Evolutionary conservation across 2,113 vertebrate species (phyloP), one percentile per base, ranked within the genome.

Genomic region (Euleptes europaea): DNA sequence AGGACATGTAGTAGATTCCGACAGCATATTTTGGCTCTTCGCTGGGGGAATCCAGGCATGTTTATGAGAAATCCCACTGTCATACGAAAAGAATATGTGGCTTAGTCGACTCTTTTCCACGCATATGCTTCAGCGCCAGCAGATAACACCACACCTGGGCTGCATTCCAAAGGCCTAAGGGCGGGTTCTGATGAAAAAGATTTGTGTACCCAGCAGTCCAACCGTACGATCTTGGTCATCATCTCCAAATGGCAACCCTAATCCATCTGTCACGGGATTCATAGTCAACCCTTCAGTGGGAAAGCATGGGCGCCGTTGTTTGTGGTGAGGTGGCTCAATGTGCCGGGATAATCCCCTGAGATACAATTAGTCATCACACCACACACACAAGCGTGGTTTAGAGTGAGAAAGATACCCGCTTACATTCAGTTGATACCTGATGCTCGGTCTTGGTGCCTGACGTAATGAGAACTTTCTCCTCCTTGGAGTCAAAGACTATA

Each of bases 1-100:
- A 65, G 93, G 94, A 94, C 74, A 94, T 89, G 79, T 28, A 84
- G 84, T 71, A 65, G 90, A 93, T 94, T 93, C 87, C 90, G 94
- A 85, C 84, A 87, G 93, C 82, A 88, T 4, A 1, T 89, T 94
- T 92, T 83, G 89, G 74, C 84, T 35, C 86, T 84, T 31, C 92
- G 91, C 72, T 93, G 91, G 79, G 82, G 85, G 93, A n/a, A 89
- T 84, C 89, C 92, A 88, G 85, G 82, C 86, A 67, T 35, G 42
- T 77, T 38, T 78, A 84, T 76, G 74, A 94, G 86, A 90, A 92
- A 87, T 92, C 82, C 76, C 80, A 85, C 71, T 89, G 92, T 92
- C 0, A 10, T 88, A 91, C 86, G 86, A 82, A 84, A 14, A 77
- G 13, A 78, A 38, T 80, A 4, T 78, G 70, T 72, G 67, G 72